Evolutionary conservation across 2,888 invertebrate genomes (phyloP).

Genomic region (Automeris io): DNA sequence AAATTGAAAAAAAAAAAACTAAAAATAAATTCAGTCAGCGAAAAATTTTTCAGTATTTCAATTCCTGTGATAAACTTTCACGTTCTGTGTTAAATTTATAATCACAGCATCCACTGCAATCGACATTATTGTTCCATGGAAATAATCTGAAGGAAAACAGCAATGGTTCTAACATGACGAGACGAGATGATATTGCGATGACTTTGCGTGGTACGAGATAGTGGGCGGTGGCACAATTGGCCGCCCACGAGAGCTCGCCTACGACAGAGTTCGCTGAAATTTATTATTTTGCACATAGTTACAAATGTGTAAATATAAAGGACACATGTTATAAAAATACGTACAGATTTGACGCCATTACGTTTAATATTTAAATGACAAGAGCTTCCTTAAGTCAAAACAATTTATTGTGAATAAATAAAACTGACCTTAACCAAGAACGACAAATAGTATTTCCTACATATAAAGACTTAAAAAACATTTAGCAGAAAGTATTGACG

Average conservation of each 20-base stretch:
- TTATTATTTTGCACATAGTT: conserved; percentile 10
- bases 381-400: no score
- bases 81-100: no score
- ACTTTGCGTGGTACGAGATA: conserved; percentile 11
- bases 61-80: no score
- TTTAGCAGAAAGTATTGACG: no score
- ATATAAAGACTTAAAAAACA: no score
- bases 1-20: no score
- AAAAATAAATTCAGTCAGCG: no score
- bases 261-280: conserved; percentile 34
- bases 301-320: neutral
- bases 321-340: conserved; percentile 1
- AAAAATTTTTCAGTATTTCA: no score
- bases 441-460: no score
- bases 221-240: conserved; percentile 38
- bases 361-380: no score
- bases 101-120: neutral
- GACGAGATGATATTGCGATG: conserved; percentile 11
- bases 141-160: conserved; percentile 6
- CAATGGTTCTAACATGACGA: conserved; percentile 16
- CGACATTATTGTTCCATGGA: neutral
- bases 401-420: neutral
- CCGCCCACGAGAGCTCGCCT: conserved; percentile 39
- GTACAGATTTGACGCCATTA: neutral
- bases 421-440: conserved; percentile 11